phyloP scores from a whole-genome alignment of 92 coral and sea anemone genomes.

The Metridium senile region DNA sequence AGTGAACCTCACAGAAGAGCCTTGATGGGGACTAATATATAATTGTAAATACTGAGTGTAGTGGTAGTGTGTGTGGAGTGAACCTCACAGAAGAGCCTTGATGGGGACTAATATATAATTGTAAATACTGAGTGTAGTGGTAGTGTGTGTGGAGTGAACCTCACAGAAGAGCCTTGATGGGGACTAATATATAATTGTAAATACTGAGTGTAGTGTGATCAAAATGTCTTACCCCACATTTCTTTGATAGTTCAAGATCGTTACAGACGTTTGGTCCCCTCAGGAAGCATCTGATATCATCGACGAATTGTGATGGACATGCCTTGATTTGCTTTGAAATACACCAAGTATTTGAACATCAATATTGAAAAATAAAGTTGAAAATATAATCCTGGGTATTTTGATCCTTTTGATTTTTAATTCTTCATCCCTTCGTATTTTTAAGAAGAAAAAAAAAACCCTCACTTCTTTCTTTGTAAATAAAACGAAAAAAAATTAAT shows the following conservation, averaged over 20 bases:
- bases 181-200: no score
- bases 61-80: no score
- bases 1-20: no score
- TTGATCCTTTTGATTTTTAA: background rate
- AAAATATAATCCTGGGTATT: background rate
- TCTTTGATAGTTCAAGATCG: background rate
- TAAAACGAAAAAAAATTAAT: background rate
- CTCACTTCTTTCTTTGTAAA: conserved; percentile 44
- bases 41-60: no score
- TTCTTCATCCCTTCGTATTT: background rate
- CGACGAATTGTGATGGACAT: background rate
- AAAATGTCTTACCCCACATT: conserved; percentile 11
- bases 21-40: no score
- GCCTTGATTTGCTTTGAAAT: conserved; percentile 22
- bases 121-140: no score
- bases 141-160: no score
- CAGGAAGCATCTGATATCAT: conserved; percentile 19
- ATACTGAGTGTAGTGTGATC: no score
- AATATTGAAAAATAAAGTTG: background rate
- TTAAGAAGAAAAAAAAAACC: background rate
- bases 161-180: no score
- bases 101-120: no score
- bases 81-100: no score
- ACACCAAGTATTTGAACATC: background rate
- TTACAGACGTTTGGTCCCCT: background rate